These are phyloP conservation scores for Symphodus melops DNA, from an alignment of 2,113 vertebrate species.

Conservation along the genomic window DNA sequence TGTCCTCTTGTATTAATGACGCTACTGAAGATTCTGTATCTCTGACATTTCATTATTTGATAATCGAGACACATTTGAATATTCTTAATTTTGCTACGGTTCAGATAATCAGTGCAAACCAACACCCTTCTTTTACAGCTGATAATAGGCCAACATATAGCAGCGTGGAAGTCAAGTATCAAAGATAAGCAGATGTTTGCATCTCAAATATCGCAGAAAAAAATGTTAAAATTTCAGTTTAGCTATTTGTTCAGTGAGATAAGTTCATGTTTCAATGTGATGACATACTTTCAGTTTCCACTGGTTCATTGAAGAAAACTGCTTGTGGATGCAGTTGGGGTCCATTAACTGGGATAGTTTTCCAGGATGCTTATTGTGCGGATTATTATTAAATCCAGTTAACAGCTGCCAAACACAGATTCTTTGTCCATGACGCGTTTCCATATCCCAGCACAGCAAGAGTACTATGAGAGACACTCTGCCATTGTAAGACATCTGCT, in stretches of 20 bases:
- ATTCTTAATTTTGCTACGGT: slow-evolving; percentile 9
- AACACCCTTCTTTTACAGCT: slow-evolving; percentile 9
- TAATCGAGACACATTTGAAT: slow-evolving; percentile 17
- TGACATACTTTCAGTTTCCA: slow-evolving; percentile 56
- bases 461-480: slow-evolving; percentile 47
- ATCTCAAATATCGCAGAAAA: slow-evolving; percentile 34
- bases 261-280: slow-evolving; percentile 41
- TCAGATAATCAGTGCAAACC: slow-evolving; percentile 32
- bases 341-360: slow-evolving; percentile 68
- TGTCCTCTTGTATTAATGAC: slow-evolving; percentile 36
- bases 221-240: slow-evolving; percentile 52
- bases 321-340: slow-evolving; percentile 63
- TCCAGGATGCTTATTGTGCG: slow-evolving; percentile 65
- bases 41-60: slow-evolving; percentile 50
- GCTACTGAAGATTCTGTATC: slow-evolving; percentile 25
- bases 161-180: slow-evolving; percentile 40
- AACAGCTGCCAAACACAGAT: slow-evolving; percentile 68
- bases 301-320: slow-evolving; percentile 60
- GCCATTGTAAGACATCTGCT: slow-evolving; percentile 71
- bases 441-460: slow-evolving; percentile 60
- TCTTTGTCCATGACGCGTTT: slow-evolving; percentile 64
- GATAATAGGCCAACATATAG: slow-evolving; percentile 14
- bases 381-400: slow-evolving; percentile 75
- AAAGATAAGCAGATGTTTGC: slow-evolving; percentile 31
- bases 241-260: slow-evolving; percentile 39